phyloP scores from a whole-genome alignment of 2,888 invertebrate genomes.

The Rosalia funebris region DNA sequence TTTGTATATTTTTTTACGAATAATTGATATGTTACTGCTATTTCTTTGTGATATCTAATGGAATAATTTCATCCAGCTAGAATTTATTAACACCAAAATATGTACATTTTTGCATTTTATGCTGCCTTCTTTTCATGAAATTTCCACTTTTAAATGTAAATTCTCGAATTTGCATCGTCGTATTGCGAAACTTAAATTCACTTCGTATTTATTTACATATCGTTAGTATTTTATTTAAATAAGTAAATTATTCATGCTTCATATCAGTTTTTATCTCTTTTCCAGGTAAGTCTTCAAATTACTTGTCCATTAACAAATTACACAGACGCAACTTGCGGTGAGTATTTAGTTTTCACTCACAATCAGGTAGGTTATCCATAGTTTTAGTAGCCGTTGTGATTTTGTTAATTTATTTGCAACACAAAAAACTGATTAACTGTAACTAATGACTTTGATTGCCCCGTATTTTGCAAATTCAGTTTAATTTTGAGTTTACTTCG shows the following conservation, averaged over 20 bases:
- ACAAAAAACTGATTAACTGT: conserved; percentile 2
- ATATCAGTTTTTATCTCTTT: conserved; percentile 18
- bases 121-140: conserved; percentile 23
- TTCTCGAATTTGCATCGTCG: conserved; percentile 16
- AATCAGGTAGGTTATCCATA: background rate
- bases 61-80: background rate
- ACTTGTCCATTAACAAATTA: background rate
- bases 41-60: too few species aligned
- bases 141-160: conserved; percentile 27
- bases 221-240: conserved; percentile 27
- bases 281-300: conserved; percentile 19
- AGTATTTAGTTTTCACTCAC: conserved; percentile 6
- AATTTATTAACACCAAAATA: conserved; percentile 14
- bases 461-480: background rate
- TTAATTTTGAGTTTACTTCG: background rate
- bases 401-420: conserved; percentile 1
- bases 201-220: conserved; percentile 29
- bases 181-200: conserved; percentile 24
- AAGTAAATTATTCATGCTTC: conserved; percentile 14
- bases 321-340: conserved; percentile 6
- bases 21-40: too few species aligned
- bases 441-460: background rate
- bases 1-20: too few species aligned
- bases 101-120: conserved; percentile 14
- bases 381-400: background rate